Conservation (phyloP, 2,797 vertebrate species). For the Choloepus didactylus region DNA sequence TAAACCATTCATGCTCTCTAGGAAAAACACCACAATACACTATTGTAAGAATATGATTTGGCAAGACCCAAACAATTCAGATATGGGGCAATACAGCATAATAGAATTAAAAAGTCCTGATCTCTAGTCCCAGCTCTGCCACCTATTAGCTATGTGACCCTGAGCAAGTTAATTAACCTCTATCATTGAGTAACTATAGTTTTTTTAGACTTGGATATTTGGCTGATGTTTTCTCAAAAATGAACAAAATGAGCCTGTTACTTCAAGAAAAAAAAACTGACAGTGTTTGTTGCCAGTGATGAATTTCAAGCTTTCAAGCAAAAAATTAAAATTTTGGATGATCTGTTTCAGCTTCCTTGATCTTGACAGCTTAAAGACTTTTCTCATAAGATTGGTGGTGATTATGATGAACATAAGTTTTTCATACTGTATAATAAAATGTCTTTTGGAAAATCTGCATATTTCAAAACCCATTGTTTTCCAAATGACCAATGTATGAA, state of each 20-base stretch:
- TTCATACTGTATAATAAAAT: slow-evolving; percentile 34
- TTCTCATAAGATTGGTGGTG: background rate
- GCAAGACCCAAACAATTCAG: slow-evolving; percentile 52
- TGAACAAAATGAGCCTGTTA: slow-evolving; percentile 26
- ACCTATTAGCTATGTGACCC: background rate
- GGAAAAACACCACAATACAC: slow-evolving; percentile 71
- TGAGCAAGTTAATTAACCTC: background rate
- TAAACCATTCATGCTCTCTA: slow-evolving; percentile 98
- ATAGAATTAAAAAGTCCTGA: background rate
- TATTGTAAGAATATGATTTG: slow-evolving; percentile 59
- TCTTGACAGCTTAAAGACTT: slow-evolving; percentile 27
- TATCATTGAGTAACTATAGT: background rate
- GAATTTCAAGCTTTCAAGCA: slow-evolving; percentile 55
- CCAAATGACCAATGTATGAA: background rate
- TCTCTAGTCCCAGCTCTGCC: background rate
- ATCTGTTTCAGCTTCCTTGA: background rate
- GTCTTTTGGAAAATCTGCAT: background rate
- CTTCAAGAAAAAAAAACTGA: slow-evolving; percentile 42
- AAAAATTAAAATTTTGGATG: slow-evolving; percentile 42
- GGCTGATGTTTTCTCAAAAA: slow-evolving; percentile 50
- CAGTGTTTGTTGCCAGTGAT: slow-evolving; percentile 14
- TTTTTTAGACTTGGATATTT: slow-evolving; percentile 12
- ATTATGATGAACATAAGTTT: slow-evolving; percentile 32
- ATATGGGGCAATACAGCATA: background rate
- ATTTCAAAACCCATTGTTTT: slow-evolving; percentile 35